These are phyloP conservation scores for Ctenoplectra terminalis DNA, from an alignment of 1,140 invertebrate genomes.

Conservation along the genomic window DNA sequence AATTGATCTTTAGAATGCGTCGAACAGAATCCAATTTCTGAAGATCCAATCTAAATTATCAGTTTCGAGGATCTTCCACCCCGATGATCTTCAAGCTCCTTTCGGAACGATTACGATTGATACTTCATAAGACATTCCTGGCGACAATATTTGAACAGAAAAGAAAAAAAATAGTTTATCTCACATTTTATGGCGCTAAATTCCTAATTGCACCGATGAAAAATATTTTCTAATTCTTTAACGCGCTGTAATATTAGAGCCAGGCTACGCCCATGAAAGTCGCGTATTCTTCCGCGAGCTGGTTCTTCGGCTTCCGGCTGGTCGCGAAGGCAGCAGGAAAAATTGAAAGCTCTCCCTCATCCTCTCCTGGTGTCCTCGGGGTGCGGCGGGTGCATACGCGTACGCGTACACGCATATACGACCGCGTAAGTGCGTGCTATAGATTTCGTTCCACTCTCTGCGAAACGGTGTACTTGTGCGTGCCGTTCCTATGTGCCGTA, in stretches of 20 bases:
- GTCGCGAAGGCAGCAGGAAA: constrained; percentile 50
- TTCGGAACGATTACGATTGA: too few species aligned
- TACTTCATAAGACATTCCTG: too few species aligned
- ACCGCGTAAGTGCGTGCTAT: constrained; percentile 60
- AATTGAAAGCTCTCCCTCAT: constrained; percentile 54
- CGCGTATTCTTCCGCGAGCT: constrained; percentile 44
- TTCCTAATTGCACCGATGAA: too few species aligned
- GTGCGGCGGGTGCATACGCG: constrained; percentile 33
- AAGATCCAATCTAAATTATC: too few species aligned
- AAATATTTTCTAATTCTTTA: too few species aligned
- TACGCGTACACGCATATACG: constrained; percentile 54
- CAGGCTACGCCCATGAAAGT: constrained; percentile 17
- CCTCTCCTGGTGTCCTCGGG: constrained; percentile 31
- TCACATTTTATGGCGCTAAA: too few species aligned
- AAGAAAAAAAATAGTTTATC: too few species aligned
- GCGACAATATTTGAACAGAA: too few species aligned
- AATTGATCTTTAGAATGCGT: too few species aligned
- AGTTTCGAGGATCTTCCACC: too few species aligned
- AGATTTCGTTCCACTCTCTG: constrained; percentile 72
- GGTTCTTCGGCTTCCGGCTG: constrained; percentile 43
- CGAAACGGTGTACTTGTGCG: constrained; percentile 77
- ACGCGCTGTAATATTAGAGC: not conserved
- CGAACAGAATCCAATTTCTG: too few species aligned
- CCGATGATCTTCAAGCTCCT: too few species aligned
- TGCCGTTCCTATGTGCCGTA: constrained; percentile 74